Evolutionary conservation across 2,888 invertebrate genomes (phyloP).

Genomic region (Adelognathus sp.): DNA sequence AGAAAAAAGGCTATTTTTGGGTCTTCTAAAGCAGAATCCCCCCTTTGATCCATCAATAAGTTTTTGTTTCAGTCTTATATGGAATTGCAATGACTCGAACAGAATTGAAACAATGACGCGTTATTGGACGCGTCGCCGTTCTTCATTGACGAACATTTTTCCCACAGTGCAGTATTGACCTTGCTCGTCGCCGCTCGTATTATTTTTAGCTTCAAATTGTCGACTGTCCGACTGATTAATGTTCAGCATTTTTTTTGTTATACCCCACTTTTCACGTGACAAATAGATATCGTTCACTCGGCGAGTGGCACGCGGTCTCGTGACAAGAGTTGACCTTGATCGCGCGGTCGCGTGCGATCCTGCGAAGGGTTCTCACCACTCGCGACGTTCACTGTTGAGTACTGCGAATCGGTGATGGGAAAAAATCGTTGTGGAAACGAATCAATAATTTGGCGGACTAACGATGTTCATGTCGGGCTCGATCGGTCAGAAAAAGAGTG

Average conservation of each 20-base stretch:
- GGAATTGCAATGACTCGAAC: too few relatives aligned
- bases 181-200: not conserved
- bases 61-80: too few relatives aligned
- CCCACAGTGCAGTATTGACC: too few relatives aligned
- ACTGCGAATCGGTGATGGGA: not conserved
- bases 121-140: too few relatives aligned
- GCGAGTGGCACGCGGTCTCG: conserved; percentile 41
- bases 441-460: not conserved
- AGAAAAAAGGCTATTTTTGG: too few relatives aligned
- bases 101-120: too few relatives aligned
- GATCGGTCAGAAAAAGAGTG: too few relatives aligned
- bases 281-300: conserved; percentile 6
- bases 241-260: not conserved
- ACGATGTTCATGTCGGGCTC: not conserved
- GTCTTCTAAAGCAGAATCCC: too few relatives aligned
- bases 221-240: not conserved
- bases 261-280: not conserved
- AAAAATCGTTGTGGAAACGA: not conserved
- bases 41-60: too few relatives aligned
- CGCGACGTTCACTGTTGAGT: not conserved
- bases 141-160: too few relatives aligned
- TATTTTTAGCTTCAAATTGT: not conserved
- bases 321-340: conserved; percentile 57
- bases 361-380: conserved; percentile 1
- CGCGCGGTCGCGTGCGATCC: conserved; percentile 53